phyloP scores from a whole-genome alignment of 2,797 vertebrate genomes.

The Macropodus opercularis region DNA sequence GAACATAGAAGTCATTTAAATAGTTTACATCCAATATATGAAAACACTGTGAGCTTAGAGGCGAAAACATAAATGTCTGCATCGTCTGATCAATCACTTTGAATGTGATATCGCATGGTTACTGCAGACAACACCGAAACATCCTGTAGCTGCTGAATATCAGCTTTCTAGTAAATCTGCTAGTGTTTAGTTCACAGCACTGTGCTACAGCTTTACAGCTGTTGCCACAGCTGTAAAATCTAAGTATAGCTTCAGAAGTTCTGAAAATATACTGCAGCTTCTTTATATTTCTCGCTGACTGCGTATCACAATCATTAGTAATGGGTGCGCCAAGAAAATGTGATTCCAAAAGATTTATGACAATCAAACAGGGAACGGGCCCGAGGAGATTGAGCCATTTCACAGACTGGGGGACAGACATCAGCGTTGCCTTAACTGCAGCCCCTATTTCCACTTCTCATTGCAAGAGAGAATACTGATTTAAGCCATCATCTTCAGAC shows the following conservation, averaged over 20 bases:
- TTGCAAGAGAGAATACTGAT: conserved; percentile 74
- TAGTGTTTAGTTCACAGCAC: conserved; percentile 10
- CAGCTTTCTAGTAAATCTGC: background rate
- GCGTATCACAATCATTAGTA: conserved; percentile 44
- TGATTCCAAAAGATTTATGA: conserved; percentile 75
- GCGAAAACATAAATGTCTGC: background rate
- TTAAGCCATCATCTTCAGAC: conserved; percentile 74
- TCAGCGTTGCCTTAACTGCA: conserved; percentile 65
- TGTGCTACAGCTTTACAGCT: background rate
- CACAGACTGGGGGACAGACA: conserved; percentile 72
- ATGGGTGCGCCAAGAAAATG: conserved; percentile 67
- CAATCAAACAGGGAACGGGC: conserved; percentile 66
- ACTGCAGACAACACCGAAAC: no score
- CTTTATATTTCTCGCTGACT: conserved; percentile 23
- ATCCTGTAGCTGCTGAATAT: conserved; percentile 1
- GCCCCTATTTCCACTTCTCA: conserved; percentile 71
- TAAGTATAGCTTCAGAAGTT: conserved; percentile 24
- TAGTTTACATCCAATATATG: background rate
- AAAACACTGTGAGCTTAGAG: background rate
- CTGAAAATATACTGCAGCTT: conserved; percentile 24
- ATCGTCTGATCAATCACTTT: no score
- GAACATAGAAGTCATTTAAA: conserved; percentile 19
- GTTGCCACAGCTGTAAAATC: conserved; percentile 12
- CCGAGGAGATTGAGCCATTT: conserved; percentile 75
- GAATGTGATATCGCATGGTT: no score